Base-by-base conservation (phyloP, 1,140 invertebrate species). In the Leucophenga varia region DNA sequence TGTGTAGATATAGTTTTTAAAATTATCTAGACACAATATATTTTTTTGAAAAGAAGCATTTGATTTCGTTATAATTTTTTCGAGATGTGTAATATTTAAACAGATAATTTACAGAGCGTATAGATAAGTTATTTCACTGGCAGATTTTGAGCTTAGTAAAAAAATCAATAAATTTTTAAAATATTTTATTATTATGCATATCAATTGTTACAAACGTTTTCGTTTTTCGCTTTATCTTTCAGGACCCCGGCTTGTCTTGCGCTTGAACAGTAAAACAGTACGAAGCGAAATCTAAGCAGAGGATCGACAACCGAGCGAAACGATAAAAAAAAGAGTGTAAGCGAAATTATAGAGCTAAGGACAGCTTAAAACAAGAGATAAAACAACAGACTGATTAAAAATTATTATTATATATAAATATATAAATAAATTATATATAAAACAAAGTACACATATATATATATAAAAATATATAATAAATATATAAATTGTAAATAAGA, bases 311-410 rank as follows among this genome's bases (percentile, higher is more conserved):
- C 28, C 12, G 45, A 47, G 43, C 38, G 41, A 60, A 45, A 44
- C 41, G 25, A 49, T 30, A 37, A 45, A 55, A n/a, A n/a, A n/a
- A n/a, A n/a, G n/a, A n/a, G 47, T 59, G 50, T 72, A 69, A 60
- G 64, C 49, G 56, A 60, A 59, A 52, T 54, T 54, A n/a, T n/a
- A 59, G 47, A 56, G 59, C 58, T 67, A 64, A 71, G 53, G 38
- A 59, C 58, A 63, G 49, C 50, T 54, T 61, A 69, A 57, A 61
- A 54, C 52, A 64, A 67, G 54, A 68, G 61, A 65, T 65, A 72
- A 72, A 61, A 72, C 69, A 72, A 72, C 69, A 72, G 69, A 72
- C 69, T 72, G 69, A 72, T 72, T 65, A 70, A 64, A 57, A 72
- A 61, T 32, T 40, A 45, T 35, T 32, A 39, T 39, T 44, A 50